Percentiles rank a stretch among this genome's conserved stretches.
These are phyloP conservation scores for Rhinichthys klamathensis DNA, from an alignment of 2,113 vertebrate species.

Conservation along the genomic window DNA sequence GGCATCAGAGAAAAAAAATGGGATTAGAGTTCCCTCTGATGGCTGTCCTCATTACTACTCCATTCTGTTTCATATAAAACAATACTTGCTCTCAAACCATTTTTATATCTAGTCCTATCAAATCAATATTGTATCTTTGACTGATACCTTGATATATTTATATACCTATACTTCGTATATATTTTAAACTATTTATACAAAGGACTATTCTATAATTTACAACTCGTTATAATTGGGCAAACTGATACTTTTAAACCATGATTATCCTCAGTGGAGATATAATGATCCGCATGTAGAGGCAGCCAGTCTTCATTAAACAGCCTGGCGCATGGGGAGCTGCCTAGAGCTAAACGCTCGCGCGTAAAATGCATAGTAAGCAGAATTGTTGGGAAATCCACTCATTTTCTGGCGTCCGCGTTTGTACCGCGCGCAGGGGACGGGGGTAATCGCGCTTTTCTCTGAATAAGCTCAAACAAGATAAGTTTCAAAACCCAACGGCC, in stretches of 20 bases:
- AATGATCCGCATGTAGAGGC: not conserved
- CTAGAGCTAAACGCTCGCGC: conserved; percentile 29
- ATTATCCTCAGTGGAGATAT: not conserved
- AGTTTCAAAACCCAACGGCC: conserved; percentile 21
- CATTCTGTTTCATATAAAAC: conserved; percentile 11
- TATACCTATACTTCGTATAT: not conserved
- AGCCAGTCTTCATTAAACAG: conserved; percentile 29
- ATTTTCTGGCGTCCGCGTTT: conserved; percentile 54
- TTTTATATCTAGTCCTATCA: not conserved
- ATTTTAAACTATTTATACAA: not conserved
- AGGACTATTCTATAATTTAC: not conserved
- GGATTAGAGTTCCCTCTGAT: conserved; percentile 77
- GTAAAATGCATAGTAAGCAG: conserved; percentile 71
- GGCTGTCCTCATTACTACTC: conserved; percentile 58
- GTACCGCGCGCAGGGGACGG: conserved; percentile 46
- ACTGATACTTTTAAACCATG: not conserved
- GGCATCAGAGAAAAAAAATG: conserved; percentile 45
- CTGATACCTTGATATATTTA: not conserved
- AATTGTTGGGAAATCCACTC: conserved; percentile 66
- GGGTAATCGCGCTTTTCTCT: conserved; percentile 52
- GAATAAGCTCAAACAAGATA: conserved; percentile 57
- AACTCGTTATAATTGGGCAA: not conserved
- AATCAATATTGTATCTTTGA: not conserved
- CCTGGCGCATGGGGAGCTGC: not conserved
- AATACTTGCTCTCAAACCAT: not conserved